phyloP scores from a whole-genome alignment of 2,888 invertebrate genomes.

The Melikaiella ostensackeni region DNA sequence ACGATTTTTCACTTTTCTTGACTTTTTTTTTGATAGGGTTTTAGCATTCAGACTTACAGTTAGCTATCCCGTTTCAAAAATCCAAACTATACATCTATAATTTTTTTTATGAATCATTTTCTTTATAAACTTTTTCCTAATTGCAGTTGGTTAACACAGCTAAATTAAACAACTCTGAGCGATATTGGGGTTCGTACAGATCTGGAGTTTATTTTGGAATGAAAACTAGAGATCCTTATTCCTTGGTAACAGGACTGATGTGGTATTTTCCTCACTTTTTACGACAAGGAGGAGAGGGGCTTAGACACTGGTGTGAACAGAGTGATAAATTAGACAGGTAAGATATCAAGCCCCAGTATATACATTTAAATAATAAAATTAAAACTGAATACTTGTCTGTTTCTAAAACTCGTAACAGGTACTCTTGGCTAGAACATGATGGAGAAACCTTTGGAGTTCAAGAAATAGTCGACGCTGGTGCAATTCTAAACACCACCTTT shows the following conservation, averaged over 20 bases:
- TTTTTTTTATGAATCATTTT: neutral
- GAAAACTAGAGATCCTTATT: slow-evolving; percentile 92
- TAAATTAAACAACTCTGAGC: slow-evolving; percentile 86
- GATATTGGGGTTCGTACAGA: slow-evolving; percentile 96
- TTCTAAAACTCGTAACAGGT: slow-evolving; percentile 67
- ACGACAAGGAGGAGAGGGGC: slow-evolving; percentile 84
- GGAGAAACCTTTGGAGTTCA: slow-evolving; percentile 95
- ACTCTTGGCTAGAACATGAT: slow-evolving; percentile 96
- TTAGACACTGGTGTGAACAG: slow-evolving; percentile 95
- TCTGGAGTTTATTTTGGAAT: slow-evolving; percentile 94
- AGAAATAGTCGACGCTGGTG: slow-evolving; percentile 89
- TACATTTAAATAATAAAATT: too few relatives aligned
- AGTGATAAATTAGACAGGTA: slow-evolving; percentile 87
- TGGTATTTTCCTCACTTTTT: slow-evolving; percentile 91
- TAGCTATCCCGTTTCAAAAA: too few relatives aligned
- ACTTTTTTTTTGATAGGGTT: too few relatives aligned
- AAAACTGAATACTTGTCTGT: too few relatives aligned
- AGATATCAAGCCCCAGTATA: too few relatives aligned
- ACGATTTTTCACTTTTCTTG: too few relatives aligned
- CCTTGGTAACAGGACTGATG: slow-evolving; percentile 96
- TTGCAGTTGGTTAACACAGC: slow-evolving; percentile 83
- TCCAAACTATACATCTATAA: too few relatives aligned
- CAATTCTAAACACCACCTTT: slow-evolving; percentile 90
- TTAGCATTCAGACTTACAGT: too few relatives aligned
- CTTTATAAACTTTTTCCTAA: slow-evolving; percentile 26